Conservation (phyloP, 1,140 invertebrate genomes). For the Drosophila trapezifrons region DNA sequence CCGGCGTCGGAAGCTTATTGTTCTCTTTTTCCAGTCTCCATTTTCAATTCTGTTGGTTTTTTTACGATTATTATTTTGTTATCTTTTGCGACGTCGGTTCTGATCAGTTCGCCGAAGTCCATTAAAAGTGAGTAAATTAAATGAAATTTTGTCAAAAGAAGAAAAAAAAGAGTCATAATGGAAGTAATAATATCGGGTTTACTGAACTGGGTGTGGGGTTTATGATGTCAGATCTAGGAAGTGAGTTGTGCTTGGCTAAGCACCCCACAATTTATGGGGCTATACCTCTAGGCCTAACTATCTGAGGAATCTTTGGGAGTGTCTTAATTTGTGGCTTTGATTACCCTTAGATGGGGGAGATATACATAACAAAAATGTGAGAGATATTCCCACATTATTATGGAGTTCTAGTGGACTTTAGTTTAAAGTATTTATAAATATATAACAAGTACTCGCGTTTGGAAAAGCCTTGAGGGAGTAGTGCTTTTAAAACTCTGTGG, state of each 20-base stretch:
- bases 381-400: constrained; percentile 4
- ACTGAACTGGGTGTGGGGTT: constrained; percentile 45
- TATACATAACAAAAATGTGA: constrained; percentile 14
- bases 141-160: constrained; percentile 60
- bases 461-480: no score
- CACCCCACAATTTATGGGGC: constrained; percentile 33
- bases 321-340: constrained; percentile 28
- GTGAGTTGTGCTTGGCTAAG: constrained; percentile 35
- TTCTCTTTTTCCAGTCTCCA: constrained; percentile 34
- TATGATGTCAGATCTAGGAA: constrained; percentile 64
- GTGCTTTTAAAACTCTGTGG: no score
- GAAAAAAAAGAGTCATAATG: constrained; percentile 27
- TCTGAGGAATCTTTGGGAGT: constrained; percentile 26
- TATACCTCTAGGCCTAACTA: constrained; percentile 26
- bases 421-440: not conserved
- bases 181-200: constrained; percentile 35
- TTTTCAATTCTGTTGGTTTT: constrained; percentile 36
- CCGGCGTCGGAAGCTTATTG: constrained; percentile 43
- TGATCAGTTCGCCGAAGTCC: constrained; percentile 60
- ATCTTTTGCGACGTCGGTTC: constrained; percentile 37
- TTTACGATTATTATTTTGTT: constrained; percentile 39
- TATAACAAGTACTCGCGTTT: not conserved
- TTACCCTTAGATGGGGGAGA: constrained; percentile 24
- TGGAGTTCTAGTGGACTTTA: not conserved
- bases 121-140: constrained; percentile 79